Base-by-base conservation (phyloP, 2,113 vertebrate genomes). In the Brachyistius frenatus region DNA sequence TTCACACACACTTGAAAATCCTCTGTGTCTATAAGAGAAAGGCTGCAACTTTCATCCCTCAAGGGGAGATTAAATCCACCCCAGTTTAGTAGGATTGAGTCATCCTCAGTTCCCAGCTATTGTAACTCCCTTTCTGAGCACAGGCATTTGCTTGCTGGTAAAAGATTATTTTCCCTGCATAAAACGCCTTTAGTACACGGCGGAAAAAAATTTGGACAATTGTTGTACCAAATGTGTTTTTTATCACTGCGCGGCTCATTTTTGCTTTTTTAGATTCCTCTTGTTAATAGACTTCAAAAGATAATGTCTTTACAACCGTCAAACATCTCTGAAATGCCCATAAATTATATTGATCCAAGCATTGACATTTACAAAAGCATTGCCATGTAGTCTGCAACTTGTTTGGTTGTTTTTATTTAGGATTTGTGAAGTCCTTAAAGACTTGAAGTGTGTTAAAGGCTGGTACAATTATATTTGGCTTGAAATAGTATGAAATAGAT, bases 121-220 rank as follows among this genome's bases (percentile, higher is more conserved):
- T 88, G 33, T 64, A 66, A 70, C 75, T 86, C 79, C 64, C 66
- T 78, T 86, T 87, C 79, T 82, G 81, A 79, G 81, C 80, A 77
- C 58, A 83, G 75, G 41, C 77, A 85, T 79, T 73, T 85, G 82
- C 49, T 62, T 87, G 72, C 83, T 81, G 84, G 73, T 83, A 80
- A 83, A 83, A 67, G 53, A 78, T 69, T 7, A 73, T 70, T 86
- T 83, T 66, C 84, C 33, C 49, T 16, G 78, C 73, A 81, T 83
- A 75, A 84, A 90, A 85, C 16, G 35, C 41, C 39, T 81, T 88
- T 78, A 76, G 60, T 73, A 55, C 55, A 82, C 78, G 73, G 76
- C 46, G 37, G 37, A 49, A 15, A 49, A 49, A 52, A 83, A 90
- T 47, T 66, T 81, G 72, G 52, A 64, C 65, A 54, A 64, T 85